Percentiles rank a stretch among this genome's conserved stretches.
Evolutionary conservation across 1,140 invertebrate genomes (phyloP).

Genomic region (Hypothenemus hampei): DNA sequence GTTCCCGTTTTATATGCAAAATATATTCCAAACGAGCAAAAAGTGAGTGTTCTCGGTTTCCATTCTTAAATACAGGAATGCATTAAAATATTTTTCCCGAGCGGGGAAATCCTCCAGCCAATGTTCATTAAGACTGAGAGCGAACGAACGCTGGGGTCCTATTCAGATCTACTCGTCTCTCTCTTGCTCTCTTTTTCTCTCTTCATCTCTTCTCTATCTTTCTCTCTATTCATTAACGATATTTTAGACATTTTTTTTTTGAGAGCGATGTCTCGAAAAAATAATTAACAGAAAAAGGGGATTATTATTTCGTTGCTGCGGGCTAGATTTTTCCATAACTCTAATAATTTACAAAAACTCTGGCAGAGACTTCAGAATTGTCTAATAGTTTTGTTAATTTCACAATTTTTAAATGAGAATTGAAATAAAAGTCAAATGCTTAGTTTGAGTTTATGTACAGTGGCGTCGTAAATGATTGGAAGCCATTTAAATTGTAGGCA

Average conservation of each 20-base stretch:
- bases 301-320: slow-evolving; percentile 23
- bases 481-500: too few relatives aligned
- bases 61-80: slow-evolving; percentile 26
- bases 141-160: slow-evolving; percentile 18
- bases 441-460: not conserved
- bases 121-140: slow-evolving; percentile 24
- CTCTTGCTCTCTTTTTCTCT: too few relatives aligned
- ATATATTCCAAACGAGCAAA: slow-evolving; percentile 11
- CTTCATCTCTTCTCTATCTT: too few relatives aligned
- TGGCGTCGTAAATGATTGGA: too few relatives aligned
- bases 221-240: slow-evolving; percentile 31
- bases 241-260: slow-evolving; percentile 29
- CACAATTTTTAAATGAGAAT: too few relatives aligned
- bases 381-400: too few relatives aligned
- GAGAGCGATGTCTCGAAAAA: slow-evolving; percentile 22
- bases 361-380: too few relatives aligned
- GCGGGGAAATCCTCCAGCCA: slow-evolving; percentile 16
- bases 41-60: slow-evolving; percentile 19
- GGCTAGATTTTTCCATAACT: slow-evolving; percentile 10
- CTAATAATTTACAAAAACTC: too few relatives aligned
- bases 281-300: slow-evolving; percentile 25
- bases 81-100: slow-evolving; percentile 23
- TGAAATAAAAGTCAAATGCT: not conserved
- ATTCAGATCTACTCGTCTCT: slow-evolving; percentile 14
- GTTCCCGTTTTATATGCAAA: slow-evolving; percentile 14